Percentiles rank a stretch among this genome's conserved stretches.
Evolutionary conservation across 2,888 invertebrate genomes (phyloP).

Genomic region (Notodonta dromedarius): DNA sequence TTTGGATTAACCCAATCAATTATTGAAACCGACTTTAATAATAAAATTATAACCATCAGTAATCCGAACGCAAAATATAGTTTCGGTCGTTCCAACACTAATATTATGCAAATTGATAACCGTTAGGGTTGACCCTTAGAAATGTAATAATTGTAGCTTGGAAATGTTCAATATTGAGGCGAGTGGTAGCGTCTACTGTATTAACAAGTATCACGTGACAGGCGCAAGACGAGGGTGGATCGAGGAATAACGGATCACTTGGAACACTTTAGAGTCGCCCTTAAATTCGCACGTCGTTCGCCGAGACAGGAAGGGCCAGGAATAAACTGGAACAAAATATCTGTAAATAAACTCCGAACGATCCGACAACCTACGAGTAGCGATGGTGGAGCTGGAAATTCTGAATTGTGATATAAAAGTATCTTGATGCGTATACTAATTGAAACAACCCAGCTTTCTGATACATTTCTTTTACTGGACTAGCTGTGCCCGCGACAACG

Average conservation of each 20-base stretch:
- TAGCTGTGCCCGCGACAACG: too few species aligned
- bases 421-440: background rate
- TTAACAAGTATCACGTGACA: slow-evolving; percentile 37
- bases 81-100: background rate
- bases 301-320: slow-evolving; percentile 76
- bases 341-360: slow-evolving; percentile 73
- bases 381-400: slow-evolving; percentile 24
- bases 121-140: slow-evolving; percentile 1
- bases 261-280: slow-evolving; percentile 51
- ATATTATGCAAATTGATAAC: slow-evolving; percentile 4
- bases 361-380: slow-evolving; percentile 49
- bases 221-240: slow-evolving; percentile 41
- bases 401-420: background rate
- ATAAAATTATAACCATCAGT: background rate
- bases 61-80: background rate
- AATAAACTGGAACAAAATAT: slow-evolving; percentile 80
- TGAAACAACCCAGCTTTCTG: background rate
- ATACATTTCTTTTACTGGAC: background rate
- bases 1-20: too few species aligned
- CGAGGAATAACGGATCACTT: slow-evolving; percentile 43
- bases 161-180: slow-evolving; percentile 3
- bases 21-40: background rate
- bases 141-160: background rate
- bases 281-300: slow-evolving; percentile 79
- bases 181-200: slow-evolving; percentile 18